Percentiles rank a stretch among this genome's conserved stretches.
phyloP scores from a whole-genome alignment of 2,888 invertebrate genomes.

The Chrysolina oricalcia region DNA sequence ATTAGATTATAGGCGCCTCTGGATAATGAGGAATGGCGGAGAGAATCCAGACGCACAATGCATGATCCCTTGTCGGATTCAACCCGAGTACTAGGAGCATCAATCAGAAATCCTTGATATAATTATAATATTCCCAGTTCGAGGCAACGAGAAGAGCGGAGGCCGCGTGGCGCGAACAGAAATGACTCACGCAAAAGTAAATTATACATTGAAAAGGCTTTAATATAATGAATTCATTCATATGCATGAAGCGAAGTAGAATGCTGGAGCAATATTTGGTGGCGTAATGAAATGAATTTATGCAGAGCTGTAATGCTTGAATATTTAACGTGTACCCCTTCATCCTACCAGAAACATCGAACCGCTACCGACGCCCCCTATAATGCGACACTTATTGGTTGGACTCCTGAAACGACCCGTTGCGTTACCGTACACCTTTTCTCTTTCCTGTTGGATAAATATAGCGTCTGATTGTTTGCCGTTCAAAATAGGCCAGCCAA shows the following conservation, averaged over 20 bases:
- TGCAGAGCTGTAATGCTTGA: slow-evolving; percentile 79
- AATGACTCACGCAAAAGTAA: slow-evolving; percentile 80
- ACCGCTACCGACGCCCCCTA: slow-evolving; percentile 67
- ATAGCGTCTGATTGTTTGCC: neutral
- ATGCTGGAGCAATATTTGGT: slow-evolving; percentile 77
- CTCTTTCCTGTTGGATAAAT: neutral
- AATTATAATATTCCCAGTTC: slow-evolving; percentile 29
- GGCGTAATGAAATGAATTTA: slow-evolving; percentile 80
- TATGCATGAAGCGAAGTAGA: slow-evolving; percentile 76
- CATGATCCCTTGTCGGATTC: neutral
- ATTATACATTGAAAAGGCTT: slow-evolving; percentile 80
- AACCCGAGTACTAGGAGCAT: neutral
- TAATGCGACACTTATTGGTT: slow-evolving; percentile 61
- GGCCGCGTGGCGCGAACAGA: slow-evolving; percentile 70
- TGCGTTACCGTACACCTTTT: neutral
- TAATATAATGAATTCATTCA: slow-evolving; percentile 80
- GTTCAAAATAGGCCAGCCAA: neutral
- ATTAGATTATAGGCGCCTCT: too few species aligned
- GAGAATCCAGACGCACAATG: neutral
- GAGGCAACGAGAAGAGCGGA: slow-evolving; percentile 26
- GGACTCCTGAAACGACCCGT: neutral
- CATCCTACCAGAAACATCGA: slow-evolving; percentile 74
- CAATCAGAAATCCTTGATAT: slow-evolving; percentile 19
- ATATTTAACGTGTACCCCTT: slow-evolving; percentile 79
- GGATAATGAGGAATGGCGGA: neutral